Evolutionary conservation across 92 coral and sea anemone genomes (phyloP).

Genomic region (Metridium senile): DNA sequence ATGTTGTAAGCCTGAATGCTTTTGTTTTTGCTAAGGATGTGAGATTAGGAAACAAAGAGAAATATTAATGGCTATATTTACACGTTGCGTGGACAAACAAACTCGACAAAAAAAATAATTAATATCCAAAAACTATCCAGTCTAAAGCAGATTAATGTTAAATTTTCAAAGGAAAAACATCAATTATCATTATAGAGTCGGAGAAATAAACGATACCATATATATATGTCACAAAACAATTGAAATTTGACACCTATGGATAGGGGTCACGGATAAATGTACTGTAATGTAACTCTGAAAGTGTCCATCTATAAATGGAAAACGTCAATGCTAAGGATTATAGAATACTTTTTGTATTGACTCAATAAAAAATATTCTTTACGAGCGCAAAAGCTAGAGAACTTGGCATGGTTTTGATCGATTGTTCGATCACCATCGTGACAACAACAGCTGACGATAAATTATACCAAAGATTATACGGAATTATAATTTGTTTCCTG

Average conservation of each 20-base stretch:
- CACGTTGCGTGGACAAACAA: constrained; percentile 4
- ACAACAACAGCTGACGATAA: background rate
- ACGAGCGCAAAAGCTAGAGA: too few species aligned
- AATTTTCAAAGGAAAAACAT: too few species aligned
- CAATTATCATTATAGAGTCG: too few species aligned
- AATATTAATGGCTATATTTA: background rate
- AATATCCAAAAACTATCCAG: background rate
- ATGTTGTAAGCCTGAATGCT: background rate
- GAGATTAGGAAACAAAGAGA: background rate
- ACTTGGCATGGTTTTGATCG: too few species aligned
- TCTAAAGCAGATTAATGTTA: too few species aligned
- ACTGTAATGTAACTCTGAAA: background rate
- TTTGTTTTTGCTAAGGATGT: background rate
- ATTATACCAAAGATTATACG: too few species aligned
- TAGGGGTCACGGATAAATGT: background rate
- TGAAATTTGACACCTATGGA: background rate
- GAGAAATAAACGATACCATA: background rate
- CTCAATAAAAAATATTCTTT: background rate
- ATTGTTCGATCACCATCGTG: background rate
- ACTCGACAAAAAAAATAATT: background rate
- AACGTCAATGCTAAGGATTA: background rate
- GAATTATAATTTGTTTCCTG: background rate
- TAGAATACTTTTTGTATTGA: background rate
- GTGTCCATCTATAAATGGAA: background rate
- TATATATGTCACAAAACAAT: background rate